These are phyloP conservation scores for Ectemnius cavifrons DNA, from an alignment of 2,888 invertebrate genomes.

Conservation along the genomic window DNA sequence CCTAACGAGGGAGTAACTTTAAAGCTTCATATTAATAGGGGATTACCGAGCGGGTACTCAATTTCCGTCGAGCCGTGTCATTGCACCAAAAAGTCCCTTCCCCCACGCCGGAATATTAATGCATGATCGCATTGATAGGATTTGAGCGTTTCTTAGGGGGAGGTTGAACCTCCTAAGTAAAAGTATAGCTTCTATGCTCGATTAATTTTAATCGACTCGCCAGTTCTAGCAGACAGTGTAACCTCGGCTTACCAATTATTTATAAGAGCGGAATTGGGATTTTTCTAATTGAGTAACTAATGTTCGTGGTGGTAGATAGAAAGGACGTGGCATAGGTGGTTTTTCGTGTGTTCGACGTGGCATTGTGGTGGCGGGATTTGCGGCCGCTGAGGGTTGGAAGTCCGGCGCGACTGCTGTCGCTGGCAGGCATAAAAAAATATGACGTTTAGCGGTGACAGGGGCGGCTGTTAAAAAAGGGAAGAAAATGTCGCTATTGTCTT, in stretches of 20 bases:
- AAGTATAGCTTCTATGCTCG: conserved; percentile 7
- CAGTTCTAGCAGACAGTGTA: neutral
- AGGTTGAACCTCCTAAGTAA: conserved; percentile 3
- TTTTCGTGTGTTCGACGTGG: too few relatives aligned
- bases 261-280: too few relatives aligned
- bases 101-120: conserved; percentile 54
- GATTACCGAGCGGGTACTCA: conserved; percentile 57
- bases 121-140: conserved; percentile 46
- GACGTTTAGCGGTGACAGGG: neutral
- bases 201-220: conserved; percentile 37
- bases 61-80: conserved; percentile 51
- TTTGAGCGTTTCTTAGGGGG: conserved; percentile 28
- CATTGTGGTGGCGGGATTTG: neutral
- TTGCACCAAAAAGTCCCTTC: conserved; percentile 49
- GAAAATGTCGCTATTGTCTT: conserved; percentile 36
- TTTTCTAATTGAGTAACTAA: too few relatives aligned
- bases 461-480: conserved; percentile 3
- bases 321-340: too few relatives aligned
- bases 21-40: conserved; percentile 64
- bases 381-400: neutral
- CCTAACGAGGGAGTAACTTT: conserved; percentile 56
- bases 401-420: neutral
- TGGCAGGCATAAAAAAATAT: neutral
- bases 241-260: too few relatives aligned
- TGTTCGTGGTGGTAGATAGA: too few relatives aligned